These are phyloP conservation scores for Syritta pipiens DNA, from an alignment of 2,888 invertebrate species.

Conservation along the genomic window DNA sequence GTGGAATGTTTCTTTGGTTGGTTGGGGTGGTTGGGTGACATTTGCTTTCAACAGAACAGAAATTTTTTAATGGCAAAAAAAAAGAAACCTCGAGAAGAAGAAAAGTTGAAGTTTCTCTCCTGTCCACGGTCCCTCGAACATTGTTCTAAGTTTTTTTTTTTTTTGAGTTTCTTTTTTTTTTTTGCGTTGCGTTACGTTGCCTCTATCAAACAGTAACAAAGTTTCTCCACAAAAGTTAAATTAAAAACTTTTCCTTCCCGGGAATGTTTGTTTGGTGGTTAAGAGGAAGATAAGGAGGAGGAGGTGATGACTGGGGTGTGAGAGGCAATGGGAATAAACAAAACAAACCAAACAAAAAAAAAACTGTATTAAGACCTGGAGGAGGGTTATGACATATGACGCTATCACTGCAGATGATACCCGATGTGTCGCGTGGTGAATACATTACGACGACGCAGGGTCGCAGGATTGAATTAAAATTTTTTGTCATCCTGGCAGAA, in stretches of 20 bases:
- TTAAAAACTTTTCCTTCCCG: conserved; percentile 57
- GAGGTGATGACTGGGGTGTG: too few species aligned
- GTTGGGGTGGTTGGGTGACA: conserved; percentile 33
- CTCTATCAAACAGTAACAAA: conserved; percentile 46
- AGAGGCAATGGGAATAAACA: too few species aligned
- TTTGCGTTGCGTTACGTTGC: too few species aligned
- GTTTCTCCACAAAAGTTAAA: conserved; percentile 60
- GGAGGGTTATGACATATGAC: conserved; percentile 50
- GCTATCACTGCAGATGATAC: conserved; percentile 57
- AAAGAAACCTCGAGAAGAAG: conserved; percentile 17
- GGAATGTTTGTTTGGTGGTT: conserved; percentile 59
- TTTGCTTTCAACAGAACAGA: conserved; percentile 42
- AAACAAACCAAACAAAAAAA: too few species aligned
- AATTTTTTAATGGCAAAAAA: conserved; percentile 44
- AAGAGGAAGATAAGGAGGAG: not conserved
- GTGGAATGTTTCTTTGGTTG: not conserved
- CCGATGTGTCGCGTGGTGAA: conserved; percentile 16
- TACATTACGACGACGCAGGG: conserved; percentile 19
- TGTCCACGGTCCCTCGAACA: conserved; percentile 60
- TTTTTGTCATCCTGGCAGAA: too few species aligned
- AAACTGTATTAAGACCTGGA: conserved; percentile 40
- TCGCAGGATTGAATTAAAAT: conserved; percentile 9
- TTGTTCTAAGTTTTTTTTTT: conserved; percentile 45
- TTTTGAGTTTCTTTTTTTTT: conserved; percentile 7
- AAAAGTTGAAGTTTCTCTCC: conserved; percentile 48